phyloP scores from a whole-genome alignment of 2,888 invertebrate genomes.

The Anarsia innoxiella region DNA sequence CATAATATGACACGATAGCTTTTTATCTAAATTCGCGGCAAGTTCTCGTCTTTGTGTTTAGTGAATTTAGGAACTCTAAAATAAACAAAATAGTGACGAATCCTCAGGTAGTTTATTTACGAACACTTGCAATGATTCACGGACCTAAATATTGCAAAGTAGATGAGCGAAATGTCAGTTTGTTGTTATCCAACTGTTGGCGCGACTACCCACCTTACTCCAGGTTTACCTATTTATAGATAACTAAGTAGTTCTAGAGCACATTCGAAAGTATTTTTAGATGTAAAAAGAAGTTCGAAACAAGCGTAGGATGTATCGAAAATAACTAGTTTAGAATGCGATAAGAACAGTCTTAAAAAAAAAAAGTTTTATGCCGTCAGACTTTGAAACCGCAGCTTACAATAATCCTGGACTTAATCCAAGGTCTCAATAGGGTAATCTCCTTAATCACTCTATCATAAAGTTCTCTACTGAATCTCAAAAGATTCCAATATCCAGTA shows the following conservation, averaged over 20 bases:
- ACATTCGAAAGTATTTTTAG: slow-evolving; percentile 17
- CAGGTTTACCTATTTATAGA: slow-evolving; percentile 10
- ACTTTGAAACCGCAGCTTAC: too few species aligned
- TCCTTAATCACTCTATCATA: too few species aligned
- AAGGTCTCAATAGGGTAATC: too few species aligned
- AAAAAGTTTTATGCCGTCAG: too few species aligned
- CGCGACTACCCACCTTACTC: slow-evolving; percentile 28
- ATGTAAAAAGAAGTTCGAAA: slow-evolving; percentile 17
- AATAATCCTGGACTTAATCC: too few species aligned
- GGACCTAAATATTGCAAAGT: slow-evolving; percentile 4
- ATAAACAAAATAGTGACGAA: neutral
- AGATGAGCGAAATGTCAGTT: slow-evolving; percentile 8
- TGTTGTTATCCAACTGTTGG: slow-evolving; percentile 35
- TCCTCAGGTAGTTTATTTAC: neutral
- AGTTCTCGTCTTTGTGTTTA: too few species aligned
- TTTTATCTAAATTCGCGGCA: too few species aligned
- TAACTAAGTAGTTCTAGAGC: slow-evolving; percentile 19
- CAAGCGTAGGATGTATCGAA: slow-evolving; percentile 18
- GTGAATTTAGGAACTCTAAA: too few species aligned
- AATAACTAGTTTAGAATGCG: neutral
- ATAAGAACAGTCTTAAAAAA: too few species aligned
- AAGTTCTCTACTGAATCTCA: too few species aligned
- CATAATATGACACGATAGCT: too few species aligned
- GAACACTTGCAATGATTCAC: slow-evolving; percentile 1
- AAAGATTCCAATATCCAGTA: too few species aligned